A percentile compares a stretch with the other conserved stretches of the same genome.
Conservation (phyloP, 2,113 vertebrate genomes). For the Strix aluco region DNA sequence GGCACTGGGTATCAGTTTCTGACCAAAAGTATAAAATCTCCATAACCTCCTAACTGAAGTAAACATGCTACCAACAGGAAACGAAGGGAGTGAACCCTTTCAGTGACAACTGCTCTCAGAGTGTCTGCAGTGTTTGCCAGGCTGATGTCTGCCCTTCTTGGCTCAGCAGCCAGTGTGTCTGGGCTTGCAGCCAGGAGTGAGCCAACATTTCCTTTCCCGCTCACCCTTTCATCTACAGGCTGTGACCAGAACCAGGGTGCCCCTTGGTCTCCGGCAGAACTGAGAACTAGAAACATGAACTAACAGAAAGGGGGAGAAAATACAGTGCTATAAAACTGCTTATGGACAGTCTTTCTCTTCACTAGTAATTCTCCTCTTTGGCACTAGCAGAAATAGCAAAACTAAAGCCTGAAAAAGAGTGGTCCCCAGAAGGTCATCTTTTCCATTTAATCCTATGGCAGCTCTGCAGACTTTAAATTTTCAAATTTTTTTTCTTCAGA, state of each 20-base stretch:
- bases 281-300: not conserved
- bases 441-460: not conserved
- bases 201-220: not conserved
- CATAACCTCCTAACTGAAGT: not conserved
- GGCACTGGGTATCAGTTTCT: not conserved
- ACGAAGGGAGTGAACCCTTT: not conserved
- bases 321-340: not conserved
- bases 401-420: not conserved
- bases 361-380: not conserved
- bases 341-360: not conserved
- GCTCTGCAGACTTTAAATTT: not conserved
- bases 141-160: not conserved
- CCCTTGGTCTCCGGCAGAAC: not conserved
- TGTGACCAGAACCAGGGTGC: not conserved
- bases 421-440: not conserved
- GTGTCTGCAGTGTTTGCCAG: not conserved
- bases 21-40: not conserved
- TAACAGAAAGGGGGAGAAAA: not conserved
- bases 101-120: not conserved
- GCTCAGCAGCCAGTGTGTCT: rapidly evolving
- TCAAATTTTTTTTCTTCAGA: not conserved
- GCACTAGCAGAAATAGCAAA: not conserved
- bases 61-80: not conserved
- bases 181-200: not conserved
- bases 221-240: not conserved